phyloP scores from a whole-genome alignment of 2,113 vertebrate species.

The Grammomys dolichurus region DNA sequence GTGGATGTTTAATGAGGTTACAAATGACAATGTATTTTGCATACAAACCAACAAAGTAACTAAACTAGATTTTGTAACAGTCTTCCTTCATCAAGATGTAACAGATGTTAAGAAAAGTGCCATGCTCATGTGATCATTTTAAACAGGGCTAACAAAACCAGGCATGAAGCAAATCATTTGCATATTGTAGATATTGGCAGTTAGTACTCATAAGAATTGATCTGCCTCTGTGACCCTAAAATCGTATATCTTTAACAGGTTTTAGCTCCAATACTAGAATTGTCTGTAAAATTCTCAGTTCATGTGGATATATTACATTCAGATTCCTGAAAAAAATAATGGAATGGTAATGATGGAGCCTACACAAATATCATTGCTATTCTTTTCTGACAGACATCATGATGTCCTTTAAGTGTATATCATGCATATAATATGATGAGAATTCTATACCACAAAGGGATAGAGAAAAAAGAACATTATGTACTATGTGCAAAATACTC shows the following conservation, averaged over 20 bases:
- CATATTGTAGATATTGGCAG: background rate
- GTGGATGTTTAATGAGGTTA: background rate
- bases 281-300: slow-evolving; percentile 13
- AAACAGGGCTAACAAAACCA: background rate
- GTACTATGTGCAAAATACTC: background rate
- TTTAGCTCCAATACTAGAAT: background rate
- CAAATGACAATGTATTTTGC: background rate
- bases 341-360: background rate
- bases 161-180: background rate
- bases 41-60: background rate
- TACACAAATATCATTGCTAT: background rate
- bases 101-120: background rate
- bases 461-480: background rate
- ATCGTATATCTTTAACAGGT: slow-evolving; percentile 37
- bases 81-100: background rate
- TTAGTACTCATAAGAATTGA: slow-evolving; percentile 30
- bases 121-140: background rate
- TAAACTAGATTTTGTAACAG: background rate
- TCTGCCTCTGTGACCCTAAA: background rate
- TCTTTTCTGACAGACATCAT: background rate
- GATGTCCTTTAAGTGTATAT: background rate
- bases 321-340: background rate
- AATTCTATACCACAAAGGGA: background rate
- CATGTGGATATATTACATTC: background rate
- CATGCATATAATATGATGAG: background rate